These are phyloP conservation scores for Crenichthys baileyi DNA, from an alignment of 2,797 vertebrate species.

Conservation along the genomic window DNA sequence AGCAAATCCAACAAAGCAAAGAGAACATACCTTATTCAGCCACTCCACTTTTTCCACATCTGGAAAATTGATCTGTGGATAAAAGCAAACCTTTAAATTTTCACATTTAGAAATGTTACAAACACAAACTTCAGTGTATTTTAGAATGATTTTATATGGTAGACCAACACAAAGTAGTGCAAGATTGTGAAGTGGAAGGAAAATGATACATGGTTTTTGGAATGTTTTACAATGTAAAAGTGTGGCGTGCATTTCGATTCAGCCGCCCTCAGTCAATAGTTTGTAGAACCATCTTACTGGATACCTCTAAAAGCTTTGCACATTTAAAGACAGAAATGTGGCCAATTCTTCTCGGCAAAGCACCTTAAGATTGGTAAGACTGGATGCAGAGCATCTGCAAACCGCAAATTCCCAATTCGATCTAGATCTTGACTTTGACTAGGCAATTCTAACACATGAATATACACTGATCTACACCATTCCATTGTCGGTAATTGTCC, in stretches of 20 bases:
- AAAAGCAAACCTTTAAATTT: not conserved
- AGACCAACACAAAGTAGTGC: no score
- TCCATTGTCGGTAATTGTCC: not conserved
- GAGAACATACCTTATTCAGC: conserved; percentile 89
- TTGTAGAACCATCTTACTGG: not conserved
- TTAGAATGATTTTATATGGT: not conserved
- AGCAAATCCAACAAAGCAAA: not conserved
- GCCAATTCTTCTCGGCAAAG: not conserved
- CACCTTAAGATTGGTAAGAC: not conserved
- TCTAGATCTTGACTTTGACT: not conserved
- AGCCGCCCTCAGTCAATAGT: not conserved
- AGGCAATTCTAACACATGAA: not conserved
- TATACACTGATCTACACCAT: not conserved
- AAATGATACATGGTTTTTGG: no score
- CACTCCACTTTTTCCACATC: conserved; percentile 94
- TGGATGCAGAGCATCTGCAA: not conserved
- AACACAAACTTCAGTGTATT: not conserved
- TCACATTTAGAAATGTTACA: not conserved
- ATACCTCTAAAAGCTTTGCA: not conserved
- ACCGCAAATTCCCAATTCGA: not conserved
- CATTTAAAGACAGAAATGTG: not conserved
- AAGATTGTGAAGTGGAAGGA: no score
- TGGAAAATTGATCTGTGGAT: conserved; percentile 88
- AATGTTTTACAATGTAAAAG: not conserved
- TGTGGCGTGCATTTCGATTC: not conserved